phyloP scores from a whole-genome alignment of 2,797 vertebrate species.

The Sebastes iracundus region DNA sequence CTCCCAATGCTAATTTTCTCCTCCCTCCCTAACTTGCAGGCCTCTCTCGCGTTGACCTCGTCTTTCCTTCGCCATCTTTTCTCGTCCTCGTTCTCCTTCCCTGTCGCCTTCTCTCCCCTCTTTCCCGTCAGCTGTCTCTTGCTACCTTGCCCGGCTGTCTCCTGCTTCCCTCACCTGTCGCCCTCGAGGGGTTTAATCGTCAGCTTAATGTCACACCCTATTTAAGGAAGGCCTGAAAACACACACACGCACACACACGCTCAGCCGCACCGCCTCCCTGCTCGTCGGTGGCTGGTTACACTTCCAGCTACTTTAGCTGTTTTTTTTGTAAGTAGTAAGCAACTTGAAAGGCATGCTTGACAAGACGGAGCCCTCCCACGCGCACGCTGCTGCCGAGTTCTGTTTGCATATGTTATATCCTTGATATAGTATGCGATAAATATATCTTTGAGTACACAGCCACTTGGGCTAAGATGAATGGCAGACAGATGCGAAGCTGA shows the following conservation, averaged over 20 bases:
- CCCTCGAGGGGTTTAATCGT: constrained; percentile 64
- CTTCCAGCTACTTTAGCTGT: background rate
- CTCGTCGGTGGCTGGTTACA: background rate
- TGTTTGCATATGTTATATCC: constrained; percentile 15
- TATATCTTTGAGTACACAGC: constrained; percentile 1
- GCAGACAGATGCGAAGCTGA: constrained; percentile 1
- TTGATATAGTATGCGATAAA: constrained; percentile 19
- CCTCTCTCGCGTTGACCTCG: constrained; percentile 8
- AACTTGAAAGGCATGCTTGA: constrained; percentile 18
- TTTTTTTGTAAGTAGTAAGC: background rate
- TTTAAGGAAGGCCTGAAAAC: constrained; percentile 44
- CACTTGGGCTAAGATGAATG: background rate
- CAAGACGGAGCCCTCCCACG: background rate
- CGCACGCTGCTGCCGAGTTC: background rate
- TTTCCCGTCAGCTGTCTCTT: constrained; percentile 47
- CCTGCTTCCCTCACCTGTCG: constrained; percentile 58
- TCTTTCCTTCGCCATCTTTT: background rate
- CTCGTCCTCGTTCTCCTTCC: constrained; percentile 5
- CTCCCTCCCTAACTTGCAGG: background rate
- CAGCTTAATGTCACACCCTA: constrained; percentile 64
- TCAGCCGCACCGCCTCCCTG: too few species aligned
- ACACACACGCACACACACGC: background rate
- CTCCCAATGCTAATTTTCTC: background rate
- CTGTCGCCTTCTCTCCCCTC: constrained; percentile 32
- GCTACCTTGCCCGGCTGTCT: constrained; percentile 30